Conservation (phyloP, 2,888 invertebrate species). For the Cabera pusaria region DNA sequence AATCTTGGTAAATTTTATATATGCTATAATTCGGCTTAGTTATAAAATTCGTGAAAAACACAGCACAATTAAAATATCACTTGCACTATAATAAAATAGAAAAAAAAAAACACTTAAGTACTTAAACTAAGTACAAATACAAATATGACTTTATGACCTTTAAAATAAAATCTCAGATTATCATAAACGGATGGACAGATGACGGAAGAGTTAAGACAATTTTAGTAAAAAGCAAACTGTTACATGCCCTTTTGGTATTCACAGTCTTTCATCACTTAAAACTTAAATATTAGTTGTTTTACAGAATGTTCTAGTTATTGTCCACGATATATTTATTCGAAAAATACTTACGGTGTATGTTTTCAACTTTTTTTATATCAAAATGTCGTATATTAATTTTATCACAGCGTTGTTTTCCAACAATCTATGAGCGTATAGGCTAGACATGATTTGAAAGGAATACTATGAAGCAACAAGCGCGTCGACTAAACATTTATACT, state of each 20-base stretch:
- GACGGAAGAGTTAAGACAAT: conserved; percentile 13
- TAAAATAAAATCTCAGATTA: conserved; percentile 12
- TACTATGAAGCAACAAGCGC: conserved; percentile 16
- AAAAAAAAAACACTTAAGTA: conserved; percentile 30
- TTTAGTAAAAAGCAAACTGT: conserved; percentile 35
- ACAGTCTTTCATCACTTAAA: conserved; percentile 47
- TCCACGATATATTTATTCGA: conserved; percentile 30
- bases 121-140: conserved; percentile 37
- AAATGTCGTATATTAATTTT: conserved; percentile 33
- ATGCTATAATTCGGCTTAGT: too few species aligned
- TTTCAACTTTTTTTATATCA: conserved; percentile 24
- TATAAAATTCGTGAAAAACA: conserved; percentile 4
- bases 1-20: too few species aligned
- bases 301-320: conserved; percentile 34
- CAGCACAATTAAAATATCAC: conserved; percentile 29
- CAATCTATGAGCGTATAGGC: conserved; percentile 19
- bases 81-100: conserved; percentile 29
- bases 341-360: conserved; percentile 31
- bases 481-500: conserved; percentile 11
- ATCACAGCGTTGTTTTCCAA: conserved; percentile 39
- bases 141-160: neutral
- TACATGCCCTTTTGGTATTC: conserved; percentile 51
- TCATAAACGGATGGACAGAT: conserved; percentile 37
- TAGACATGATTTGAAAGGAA: conserved; percentile 14
- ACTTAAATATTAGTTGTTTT: conserved; percentile 14